Conservation (phyloP, 2,113 vertebrate species). For the Salminus brasiliensis region DNA sequence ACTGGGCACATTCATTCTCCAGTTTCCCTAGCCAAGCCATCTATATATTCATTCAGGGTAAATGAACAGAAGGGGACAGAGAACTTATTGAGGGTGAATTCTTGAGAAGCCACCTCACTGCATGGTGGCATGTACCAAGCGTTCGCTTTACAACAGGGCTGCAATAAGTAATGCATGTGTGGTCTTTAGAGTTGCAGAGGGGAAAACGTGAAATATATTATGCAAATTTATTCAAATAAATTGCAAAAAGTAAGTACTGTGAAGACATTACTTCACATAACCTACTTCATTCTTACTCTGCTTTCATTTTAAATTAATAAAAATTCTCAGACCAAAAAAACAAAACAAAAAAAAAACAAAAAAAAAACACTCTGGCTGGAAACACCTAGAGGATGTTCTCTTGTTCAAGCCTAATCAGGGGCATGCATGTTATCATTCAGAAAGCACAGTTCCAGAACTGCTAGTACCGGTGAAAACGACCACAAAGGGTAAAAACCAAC, state of each 20-base stretch:
- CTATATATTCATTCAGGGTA: conserved; percentile 39
- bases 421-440: not conserved
- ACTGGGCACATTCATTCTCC: conserved; percentile 50
- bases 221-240: too few species aligned
- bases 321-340: not conserved
- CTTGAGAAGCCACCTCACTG: conserved; percentile 25
- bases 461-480: not conserved
- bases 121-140: conserved; percentile 56
- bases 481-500: not conserved
- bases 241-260: too few species aligned
- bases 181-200: not conserved
- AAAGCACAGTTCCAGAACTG: not conserved
- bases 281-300: not conserved
- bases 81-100: conserved; percentile 27
- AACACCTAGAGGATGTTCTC: not conserved
- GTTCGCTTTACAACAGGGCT: conserved; percentile 44
- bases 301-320: not conserved
- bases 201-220: not conserved
- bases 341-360: not conserved
- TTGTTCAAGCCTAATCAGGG: not conserved
- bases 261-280: not conserved
- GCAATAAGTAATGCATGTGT: conserved; percentile 8
- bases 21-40: conserved; percentile 39
- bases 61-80: conserved; percentile 30
- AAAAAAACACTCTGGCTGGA: not conserved